Conservation (phyloP, 2,888 invertebrate genomes). For the Stenodema calcarata region DNA sequence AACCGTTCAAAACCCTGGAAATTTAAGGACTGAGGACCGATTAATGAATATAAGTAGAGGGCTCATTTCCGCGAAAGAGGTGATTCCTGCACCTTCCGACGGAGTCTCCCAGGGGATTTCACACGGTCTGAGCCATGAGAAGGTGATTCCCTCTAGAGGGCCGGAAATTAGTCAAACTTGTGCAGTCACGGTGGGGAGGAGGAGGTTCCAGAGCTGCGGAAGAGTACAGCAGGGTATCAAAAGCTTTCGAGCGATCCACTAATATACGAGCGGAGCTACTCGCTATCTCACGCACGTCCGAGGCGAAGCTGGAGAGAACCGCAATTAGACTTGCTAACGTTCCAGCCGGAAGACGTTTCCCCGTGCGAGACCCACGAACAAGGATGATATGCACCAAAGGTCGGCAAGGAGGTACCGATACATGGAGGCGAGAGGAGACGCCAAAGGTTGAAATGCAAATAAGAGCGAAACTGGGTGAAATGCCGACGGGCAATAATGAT, state of each 20-base stretch:
- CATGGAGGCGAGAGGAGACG: not conserved
- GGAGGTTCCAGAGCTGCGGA: not conserved
- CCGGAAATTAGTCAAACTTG: not conserved
- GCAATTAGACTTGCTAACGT: conserved; percentile 21
- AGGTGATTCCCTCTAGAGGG: not conserved
- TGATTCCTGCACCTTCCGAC: not conserved
- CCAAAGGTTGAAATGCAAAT: not conserved
- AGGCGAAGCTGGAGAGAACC: not conserved
- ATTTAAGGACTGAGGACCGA: too few relatives aligned
- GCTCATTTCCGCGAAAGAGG: too few relatives aligned
- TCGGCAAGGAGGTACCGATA: not conserved
- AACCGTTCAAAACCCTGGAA: too few relatives aligned
- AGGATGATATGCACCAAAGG: not conserved
- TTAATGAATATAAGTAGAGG: too few relatives aligned
- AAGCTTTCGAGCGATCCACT: conserved; percentile 2
- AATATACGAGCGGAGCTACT: not conserved
- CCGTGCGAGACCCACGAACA: not conserved
- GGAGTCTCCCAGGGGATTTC: not conserved
- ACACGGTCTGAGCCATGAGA: not conserved
- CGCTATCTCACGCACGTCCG: conserved; percentile 19
- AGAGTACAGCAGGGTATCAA: not conserved
- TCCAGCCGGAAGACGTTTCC: not conserved
- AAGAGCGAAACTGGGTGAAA: not conserved
- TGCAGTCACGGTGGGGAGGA: not conserved
- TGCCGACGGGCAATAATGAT: too few relatives aligned